Evolutionary conservation across 2,113 vertebrate species (phyloP).

Genomic region (Coptodon bakossiorum): DNA sequence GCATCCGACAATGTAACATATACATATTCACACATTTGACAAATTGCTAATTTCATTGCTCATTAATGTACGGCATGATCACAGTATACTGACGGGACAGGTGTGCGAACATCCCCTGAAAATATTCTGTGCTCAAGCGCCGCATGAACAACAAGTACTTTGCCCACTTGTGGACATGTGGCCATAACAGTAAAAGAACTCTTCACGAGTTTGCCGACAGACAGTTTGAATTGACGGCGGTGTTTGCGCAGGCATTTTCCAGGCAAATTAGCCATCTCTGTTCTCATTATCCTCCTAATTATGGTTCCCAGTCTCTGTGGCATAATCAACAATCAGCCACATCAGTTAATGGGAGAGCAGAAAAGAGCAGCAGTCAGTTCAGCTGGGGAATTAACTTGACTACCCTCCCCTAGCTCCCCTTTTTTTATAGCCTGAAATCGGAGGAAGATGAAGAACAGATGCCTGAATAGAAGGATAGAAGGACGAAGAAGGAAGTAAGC

Average conservation of each 20-base stretch:
- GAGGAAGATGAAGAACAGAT: background rate
- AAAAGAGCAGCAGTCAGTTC: constrained; percentile 29
- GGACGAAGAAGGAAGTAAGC: background rate
- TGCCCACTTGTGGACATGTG: constrained; percentile 17
- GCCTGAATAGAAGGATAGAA: background rate
- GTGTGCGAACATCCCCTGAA: background rate
- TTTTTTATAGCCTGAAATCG: background rate
- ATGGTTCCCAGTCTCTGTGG: constrained; percentile 53
- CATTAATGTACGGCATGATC: constrained; percentile 24
- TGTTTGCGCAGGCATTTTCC: constrained; percentile 52
- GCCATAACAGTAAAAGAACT: constrained; percentile 3
- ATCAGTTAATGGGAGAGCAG: constrained; percentile 56
- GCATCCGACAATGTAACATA: background rate
- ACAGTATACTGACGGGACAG: constrained; percentile 24
- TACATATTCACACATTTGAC: constrained; percentile 48
- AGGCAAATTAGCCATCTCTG: constrained; percentile 66
- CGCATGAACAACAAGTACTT: constrained; percentile 14
- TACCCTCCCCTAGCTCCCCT: background rate
- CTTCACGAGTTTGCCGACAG: background rate
- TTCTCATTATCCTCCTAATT: constrained; percentile 69
- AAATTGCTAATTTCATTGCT: constrained; percentile 38
- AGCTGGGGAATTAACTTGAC: constrained; percentile 15
- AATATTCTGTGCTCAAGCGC: background rate
- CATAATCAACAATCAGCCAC: constrained; percentile 67
- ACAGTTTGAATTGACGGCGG: constrained; percentile 24